phyloP scores from a whole-genome alignment of 2,888 invertebrate genomes.

The Pinctada fucata region DNA sequence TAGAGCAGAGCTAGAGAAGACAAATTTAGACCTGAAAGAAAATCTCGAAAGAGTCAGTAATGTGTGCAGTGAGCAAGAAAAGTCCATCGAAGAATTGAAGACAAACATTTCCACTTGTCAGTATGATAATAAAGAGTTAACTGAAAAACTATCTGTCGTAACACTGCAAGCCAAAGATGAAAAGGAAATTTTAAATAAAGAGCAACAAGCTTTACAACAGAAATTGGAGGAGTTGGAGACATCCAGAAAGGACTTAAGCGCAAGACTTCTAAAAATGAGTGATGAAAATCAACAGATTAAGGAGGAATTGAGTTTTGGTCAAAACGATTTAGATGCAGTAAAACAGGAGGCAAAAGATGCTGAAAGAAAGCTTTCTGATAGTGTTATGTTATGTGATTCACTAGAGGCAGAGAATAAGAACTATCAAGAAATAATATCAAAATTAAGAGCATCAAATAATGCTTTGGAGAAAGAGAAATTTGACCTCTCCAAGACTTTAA shows the following conservation, averaged over 20 bases:
- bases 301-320: constrained; percentile 30
- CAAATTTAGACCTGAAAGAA: not conserved
- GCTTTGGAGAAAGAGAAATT: constrained; percentile 48
- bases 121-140: not conserved
- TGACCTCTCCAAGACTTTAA: constrained; percentile 40
- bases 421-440: constrained; percentile 49
- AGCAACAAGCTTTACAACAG: not conserved
- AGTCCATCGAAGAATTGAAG: not conserved
- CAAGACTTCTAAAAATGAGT: not conserved
- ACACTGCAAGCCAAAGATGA: not conserved
- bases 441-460: constrained; percentile 40
- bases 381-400: constrained; percentile 61
- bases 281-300: constrained; percentile 32
- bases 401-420: constrained; percentile 54
- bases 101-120: not conserved
- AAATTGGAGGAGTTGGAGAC: constrained; percentile 5
- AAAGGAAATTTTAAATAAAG: not conserved
- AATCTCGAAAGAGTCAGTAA: not conserved
- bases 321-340: constrained; percentile 36
- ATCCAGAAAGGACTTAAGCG: not conserved
- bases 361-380: constrained; percentile 51
- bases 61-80: not conserved
- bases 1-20: not conserved
- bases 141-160: not conserved
- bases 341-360: constrained; percentile 39